Percentiles rank a stretch among this genome's conserved stretches.
Evolutionary conservation across 2,113 vertebrate genomes (phyloP).

Genomic region (Dinomys branickii): DNA sequence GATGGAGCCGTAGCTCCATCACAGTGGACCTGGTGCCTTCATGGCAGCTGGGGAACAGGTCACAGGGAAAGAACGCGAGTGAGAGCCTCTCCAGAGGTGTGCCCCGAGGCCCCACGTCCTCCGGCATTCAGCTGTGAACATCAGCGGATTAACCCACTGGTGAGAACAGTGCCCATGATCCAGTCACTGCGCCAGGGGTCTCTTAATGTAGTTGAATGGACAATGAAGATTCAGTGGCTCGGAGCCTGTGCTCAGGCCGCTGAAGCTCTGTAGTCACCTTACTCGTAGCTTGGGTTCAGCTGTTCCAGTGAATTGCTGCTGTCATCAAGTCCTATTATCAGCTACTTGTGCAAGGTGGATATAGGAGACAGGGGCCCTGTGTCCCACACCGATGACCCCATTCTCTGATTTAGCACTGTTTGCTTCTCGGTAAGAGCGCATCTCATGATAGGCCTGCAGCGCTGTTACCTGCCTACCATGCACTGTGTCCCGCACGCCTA

Average conservation of each 20-base stretch:
- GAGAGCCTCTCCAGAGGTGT: neutral
- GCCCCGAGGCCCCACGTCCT: neutral
- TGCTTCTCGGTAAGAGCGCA: neutral
- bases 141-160: neutral
- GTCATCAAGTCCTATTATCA: neutral
- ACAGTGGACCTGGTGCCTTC: neutral
- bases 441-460: neutral
- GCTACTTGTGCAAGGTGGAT: neutral
- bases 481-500: neutral
- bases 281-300: neutral
- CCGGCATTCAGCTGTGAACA: neutral
- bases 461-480: neutral
- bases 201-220: neutral
- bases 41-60: neutral
- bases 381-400: neutral
- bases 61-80: neutral
- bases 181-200: neutral
- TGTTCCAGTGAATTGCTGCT: neutral
- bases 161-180: neutral
- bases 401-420: neutral
- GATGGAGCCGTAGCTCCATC: neutral
- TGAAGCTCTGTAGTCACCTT: neutral
- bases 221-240: neutral
- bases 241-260: neutral
- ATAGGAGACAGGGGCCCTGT: neutral